Evolutionary conservation across 2,797 vertebrate species (phyloP).

Genomic region (Scolopax rusticola): DNA sequence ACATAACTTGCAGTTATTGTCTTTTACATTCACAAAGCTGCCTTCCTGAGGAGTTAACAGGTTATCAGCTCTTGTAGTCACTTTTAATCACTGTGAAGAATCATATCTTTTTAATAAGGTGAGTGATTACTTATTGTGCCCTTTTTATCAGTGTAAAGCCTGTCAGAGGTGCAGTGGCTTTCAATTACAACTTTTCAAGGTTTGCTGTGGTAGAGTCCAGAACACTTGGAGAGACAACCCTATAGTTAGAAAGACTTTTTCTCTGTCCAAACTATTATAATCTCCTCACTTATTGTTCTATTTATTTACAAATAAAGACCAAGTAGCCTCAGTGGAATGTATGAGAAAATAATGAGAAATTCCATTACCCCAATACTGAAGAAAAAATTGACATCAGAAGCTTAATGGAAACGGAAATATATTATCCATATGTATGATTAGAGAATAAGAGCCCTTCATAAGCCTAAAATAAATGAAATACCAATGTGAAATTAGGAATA

Average conservation of each 20-base stretch:
- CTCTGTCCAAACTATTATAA: background rate
- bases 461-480: constrained; percentile 41
- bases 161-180: constrained; percentile 1
- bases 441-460: constrained; percentile 13
- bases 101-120: constrained; percentile 52
- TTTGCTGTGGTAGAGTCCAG: background rate
- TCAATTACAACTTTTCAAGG: constrained; percentile 4
- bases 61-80: constrained; percentile 37
- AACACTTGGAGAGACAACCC: background rate
- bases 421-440: constrained; percentile 25
- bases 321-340: background rate
- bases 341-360: constrained; percentile 4
- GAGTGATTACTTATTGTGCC: constrained; percentile 11
- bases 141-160: constrained; percentile 33
- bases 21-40: constrained; percentile 1
- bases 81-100: constrained; percentile 59
- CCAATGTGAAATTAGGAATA: constrained; percentile 50
- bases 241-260: background rate
- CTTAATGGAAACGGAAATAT: constrained; percentile 22
- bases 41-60: constrained; percentile 20
- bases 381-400: constrained; percentile 31
- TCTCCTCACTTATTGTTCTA: background rate
- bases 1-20: constrained; percentile 14
- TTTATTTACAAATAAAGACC: constrained; percentile 21
- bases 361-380: background rate